phyloP scores from a whole-genome alignment of 2,888 invertebrate genomes.

The Trichogramma dendrolimi region DNA sequence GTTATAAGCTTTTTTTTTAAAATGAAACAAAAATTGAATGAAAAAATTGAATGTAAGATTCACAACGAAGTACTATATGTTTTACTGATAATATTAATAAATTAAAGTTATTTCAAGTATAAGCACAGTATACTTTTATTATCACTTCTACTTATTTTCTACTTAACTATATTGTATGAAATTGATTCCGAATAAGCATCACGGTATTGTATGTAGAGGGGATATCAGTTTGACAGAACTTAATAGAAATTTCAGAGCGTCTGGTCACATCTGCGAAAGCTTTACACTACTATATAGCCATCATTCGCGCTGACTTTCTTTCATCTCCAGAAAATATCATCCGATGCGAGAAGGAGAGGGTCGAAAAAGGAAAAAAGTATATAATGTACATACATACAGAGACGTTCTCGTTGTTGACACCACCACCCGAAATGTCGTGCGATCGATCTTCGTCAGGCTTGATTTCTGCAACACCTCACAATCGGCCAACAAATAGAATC shows the following conservation, averaged over 20 bases:
- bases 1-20: no score
- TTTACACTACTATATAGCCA: no score
- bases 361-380: conserved; percentile 25
- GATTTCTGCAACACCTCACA: conserved; percentile 52
- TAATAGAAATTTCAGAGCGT: conserved; percentile 49
- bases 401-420: conserved; percentile 47
- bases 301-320: background rate
- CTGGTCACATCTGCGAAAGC: conserved; percentile 48
- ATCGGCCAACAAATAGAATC: conserved; percentile 53
- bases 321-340: background rate
- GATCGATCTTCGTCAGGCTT: conserved; percentile 54
- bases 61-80: no score
- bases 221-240: conserved; percentile 32
- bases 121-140: no score
- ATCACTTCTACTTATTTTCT: no score
- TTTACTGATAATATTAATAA: no score
- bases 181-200: no score
- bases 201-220: no score
- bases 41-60: no score
- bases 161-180: no score
- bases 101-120: no score
- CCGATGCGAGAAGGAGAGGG: conserved; percentile 18
- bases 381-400: conserved; percentile 28
- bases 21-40: no score
- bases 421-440: conserved; percentile 39